Evolutionary conservation across 1,140 invertebrate species (phyloP), one percentile per base, ranked within the genome.

Genomic region (Macrostomum lignano): DNA sequence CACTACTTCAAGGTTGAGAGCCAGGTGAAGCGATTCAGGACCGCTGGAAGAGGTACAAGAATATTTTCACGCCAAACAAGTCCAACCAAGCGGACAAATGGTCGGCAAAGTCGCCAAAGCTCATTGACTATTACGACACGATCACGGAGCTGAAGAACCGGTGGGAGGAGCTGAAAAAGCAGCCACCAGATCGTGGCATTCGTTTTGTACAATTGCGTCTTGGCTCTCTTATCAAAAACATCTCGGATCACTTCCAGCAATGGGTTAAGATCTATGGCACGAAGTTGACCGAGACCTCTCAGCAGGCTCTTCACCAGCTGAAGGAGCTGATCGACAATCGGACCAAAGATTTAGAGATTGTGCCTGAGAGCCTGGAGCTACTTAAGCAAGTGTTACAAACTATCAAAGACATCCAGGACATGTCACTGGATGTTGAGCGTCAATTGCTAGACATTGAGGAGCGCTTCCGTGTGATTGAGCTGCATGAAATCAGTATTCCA

Each of bases 321-420:
- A n/a, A n/a, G n/a, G n/a, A n/a, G n/a, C n/a, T 28, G 5, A 5
- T 28, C 19, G 7, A 28, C 14, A 28, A 17, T 28, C 26, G 26
- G 24, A 32, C 31, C 4, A 46, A 55, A 34, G 51, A 57, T 36
- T 41, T 59, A 11, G 49, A 57, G 11, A 42, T 43, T 28, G 43
- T 44, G 5, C 55, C 56, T 7, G 70, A 66, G 39, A 68, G 68
- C 13, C 51, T 81, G 9, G 70, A 75, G 34, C 66, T 73, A 38
- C 73, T 82, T 42, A 82, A 77, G 56, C 60, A 66, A 43, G 70
- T 82, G 1, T 70, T 82, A 65, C 66, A 69, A 42, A 70, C 71
- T 0, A 76, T 84, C 31, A 60, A 67, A 3, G 64, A 67, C 21
- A 67, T 79, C 23, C 69, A 71, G 42, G 63, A 65, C 21, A 65